Evolutionary conservation across 1,140 invertebrate genomes (phyloP), one percentile per base, ranked within the genome.

Genomic region (Aphaenogaster floridana): DNA sequence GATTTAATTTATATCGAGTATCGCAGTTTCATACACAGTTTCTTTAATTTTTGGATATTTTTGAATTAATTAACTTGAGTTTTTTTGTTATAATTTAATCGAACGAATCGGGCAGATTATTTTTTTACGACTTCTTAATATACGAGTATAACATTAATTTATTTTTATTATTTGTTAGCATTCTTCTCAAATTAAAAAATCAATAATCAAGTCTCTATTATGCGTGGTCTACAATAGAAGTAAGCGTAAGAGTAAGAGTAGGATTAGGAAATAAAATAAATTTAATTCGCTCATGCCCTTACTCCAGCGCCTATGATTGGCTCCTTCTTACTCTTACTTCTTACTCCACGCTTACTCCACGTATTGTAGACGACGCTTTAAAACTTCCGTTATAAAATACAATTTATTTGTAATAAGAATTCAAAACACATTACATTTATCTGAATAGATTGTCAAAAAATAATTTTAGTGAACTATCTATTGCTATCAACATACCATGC

Each of bases 331-430:
- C n/a, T n/a, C n/a, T n/a, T n/a, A n/a, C n/a, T n/a, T n/a, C n/a
- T n/a, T n/a, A n/a, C n/a, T n/a, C n/a, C n/a, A n/a, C n/a, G n/a
- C n/a, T n/a, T n/a, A n/a, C n/a, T n/a, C n/a, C n/a, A n/a, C n/a
- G n/a, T n/a, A n/a, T n/a, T n/a, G n/a, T n/a, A n/a, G n/a, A n/a
- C n/a, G n/a, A n/a, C n/a, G n/a, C n/a, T n/a, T n/a, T 17, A 71
- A 17, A 71, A 50, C 15, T 71, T 71, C 3, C 1, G 11, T 34
- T 52, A 21, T 52, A 21, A 54, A 39, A 72, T 36, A 54, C 3
- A 72, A 36, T 72, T 71, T 34, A 72, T 72, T 72, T 3, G 13
- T 15, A 76, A 76, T 76, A 8, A n/a, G 2, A 34, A 39, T n/a
- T 57, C 0, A 76, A 39, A 15, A 5, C 59, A 17, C 5, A 45